phyloP scores from a whole-genome alignment of 37 sponge, comb jelly and placozoan genomes.

The Hormiphora californensis region DNA sequence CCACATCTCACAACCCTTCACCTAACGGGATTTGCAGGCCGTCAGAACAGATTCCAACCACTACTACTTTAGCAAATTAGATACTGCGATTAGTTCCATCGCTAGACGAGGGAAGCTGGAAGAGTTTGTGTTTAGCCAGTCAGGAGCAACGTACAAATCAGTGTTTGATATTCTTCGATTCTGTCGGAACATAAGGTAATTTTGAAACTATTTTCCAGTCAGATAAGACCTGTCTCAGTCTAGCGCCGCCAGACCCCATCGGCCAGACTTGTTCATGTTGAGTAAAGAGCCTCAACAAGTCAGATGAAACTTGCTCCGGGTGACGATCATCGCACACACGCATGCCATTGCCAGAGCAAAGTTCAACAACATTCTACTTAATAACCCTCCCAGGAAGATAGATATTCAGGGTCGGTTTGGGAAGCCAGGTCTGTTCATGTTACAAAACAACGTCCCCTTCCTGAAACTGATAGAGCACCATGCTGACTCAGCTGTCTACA shows the following conservation, averaged over 20 bases:
- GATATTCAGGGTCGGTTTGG: not conserved
- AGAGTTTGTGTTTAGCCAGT: not conserved
- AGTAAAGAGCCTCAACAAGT: no score
- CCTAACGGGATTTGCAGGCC: not conserved
- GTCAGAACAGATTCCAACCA: not conserved
- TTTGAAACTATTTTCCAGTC: not conserved
- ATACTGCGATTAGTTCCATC: not conserved
- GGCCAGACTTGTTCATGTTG: no score
- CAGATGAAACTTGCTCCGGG: no score
- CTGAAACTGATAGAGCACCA: not conserved
- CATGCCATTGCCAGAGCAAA: no score
- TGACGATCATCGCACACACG: no score
- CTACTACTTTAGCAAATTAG: not conserved
- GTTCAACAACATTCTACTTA: no score
- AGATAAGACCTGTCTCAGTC: no score
- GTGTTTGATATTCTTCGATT: not conserved
- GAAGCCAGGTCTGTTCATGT: not conserved
- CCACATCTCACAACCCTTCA: not conserved
- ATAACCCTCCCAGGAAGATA: not conserved
- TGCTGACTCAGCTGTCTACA: not conserved
- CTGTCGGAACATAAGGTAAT: not conserved
- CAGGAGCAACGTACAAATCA: not conserved
- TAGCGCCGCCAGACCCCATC: no score
- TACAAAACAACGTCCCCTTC: slow-evolving; percentile 8
- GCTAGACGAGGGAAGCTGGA: not conserved